A percentile compares a stretch with the other conserved stretches of the same genome.
These are phyloP conservation scores for Drosophila yooni DNA, from an alignment of 2,888 invertebrate species.

Conservation along the genomic window DNA sequence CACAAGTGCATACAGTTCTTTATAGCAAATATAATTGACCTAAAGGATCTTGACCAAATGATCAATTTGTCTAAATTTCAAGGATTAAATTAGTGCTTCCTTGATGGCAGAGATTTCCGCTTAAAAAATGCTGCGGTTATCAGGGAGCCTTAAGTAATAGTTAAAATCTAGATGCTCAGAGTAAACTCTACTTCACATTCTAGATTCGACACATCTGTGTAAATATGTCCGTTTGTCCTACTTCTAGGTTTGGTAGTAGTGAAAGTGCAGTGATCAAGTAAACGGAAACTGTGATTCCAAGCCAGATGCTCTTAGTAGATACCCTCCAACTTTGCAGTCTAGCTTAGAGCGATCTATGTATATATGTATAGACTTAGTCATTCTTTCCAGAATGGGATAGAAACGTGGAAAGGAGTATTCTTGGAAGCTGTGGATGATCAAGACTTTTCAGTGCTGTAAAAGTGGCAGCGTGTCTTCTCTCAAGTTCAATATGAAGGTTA, in stretches of 20 bases:
- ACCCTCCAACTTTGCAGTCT: not conserved
- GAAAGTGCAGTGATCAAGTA: not conserved
- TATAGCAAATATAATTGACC: not conserved
- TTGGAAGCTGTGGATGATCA: not conserved
- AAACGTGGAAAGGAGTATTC: not conserved
- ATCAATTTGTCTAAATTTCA: not conserved
- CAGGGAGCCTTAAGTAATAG: not conserved
- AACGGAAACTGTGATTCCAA: not conserved
- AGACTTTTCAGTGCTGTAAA: not conserved
- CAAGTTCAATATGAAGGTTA: not conserved
- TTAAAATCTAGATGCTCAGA: not conserved
- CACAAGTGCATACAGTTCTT: not conserved
- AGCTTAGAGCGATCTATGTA: not conserved
- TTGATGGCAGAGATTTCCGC: not conserved
- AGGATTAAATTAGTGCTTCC: not conserved
- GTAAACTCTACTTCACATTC: no score
- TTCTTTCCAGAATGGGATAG: no score
- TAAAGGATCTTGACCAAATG: no score
- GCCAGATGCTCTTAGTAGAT: not conserved
- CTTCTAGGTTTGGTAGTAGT: no score
- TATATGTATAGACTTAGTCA: no score
- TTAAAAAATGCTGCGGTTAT: not conserved
- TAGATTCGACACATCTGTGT: no score
- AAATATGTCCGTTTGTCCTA: no score
- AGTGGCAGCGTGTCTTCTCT: not conserved